Percentiles rank a stretch among this genome's conserved stretches.
Conservation (phyloP, 1,140 invertebrate species). For the Cheumatopsyche charites region DNA sequence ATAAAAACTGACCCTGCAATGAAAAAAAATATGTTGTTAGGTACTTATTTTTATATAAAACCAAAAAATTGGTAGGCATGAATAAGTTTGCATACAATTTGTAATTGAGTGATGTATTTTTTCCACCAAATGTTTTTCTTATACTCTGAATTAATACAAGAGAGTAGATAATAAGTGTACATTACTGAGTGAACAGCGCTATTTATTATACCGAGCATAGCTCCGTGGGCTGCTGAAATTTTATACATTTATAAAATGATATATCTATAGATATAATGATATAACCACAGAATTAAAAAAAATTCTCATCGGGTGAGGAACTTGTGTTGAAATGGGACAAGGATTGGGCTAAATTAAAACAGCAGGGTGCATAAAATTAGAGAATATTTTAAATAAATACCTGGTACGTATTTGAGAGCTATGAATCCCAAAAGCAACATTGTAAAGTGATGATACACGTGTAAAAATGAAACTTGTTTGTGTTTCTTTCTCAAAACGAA, state of each 20-base stretch:
- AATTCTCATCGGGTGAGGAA: no score
- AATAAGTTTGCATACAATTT: constrained; percentile 63
- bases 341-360: no score
- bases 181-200: constrained; percentile 81
- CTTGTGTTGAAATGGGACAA: no score
- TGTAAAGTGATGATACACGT: constrained; percentile 81
- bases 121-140: constrained; percentile 83
- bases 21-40: constrained; percentile 32
- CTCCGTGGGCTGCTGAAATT: constrained; percentile 71
- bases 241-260: no score
- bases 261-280: no score
- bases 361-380: no score
- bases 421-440: constrained; percentile 67
- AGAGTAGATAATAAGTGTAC: constrained; percentile 79
- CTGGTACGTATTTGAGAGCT: constrained; percentile 63
- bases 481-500: constrained; percentile 83
- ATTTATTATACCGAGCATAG: constrained; percentile 75
- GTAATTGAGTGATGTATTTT: constrained; percentile 77
- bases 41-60: constrained; percentile 43
- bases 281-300: no score
- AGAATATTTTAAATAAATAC: no score
- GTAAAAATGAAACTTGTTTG: constrained; percentile 80
- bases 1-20: constrained; percentile 71
- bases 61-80: constrained; percentile 5
- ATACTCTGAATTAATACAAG: constrained; percentile 67